phyloP scores from a whole-genome alignment of 2,888 invertebrate genomes.

The Scaptomyza polygonia region DNA sequence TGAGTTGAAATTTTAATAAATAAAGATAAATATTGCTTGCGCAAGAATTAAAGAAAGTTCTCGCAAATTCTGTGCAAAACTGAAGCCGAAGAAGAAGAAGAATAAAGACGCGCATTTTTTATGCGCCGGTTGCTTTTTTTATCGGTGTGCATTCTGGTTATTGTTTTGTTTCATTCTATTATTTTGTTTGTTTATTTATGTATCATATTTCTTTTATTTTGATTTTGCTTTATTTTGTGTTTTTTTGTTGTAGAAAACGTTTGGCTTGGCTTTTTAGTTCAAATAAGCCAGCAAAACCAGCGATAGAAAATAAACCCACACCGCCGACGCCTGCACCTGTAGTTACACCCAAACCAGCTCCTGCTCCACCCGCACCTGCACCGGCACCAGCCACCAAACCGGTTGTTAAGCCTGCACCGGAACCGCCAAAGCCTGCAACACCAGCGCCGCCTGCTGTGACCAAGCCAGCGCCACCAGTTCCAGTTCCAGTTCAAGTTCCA shows the following conservation, averaged over 20 bases:
- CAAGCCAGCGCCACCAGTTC: conserved; percentile 41
- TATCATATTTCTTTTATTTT: conserved; percentile 44
- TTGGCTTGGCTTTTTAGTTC: conserved; percentile 83
- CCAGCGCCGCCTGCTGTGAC: conserved; percentile 3
- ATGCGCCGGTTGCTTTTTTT: conserved; percentile 4
- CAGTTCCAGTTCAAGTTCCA: conserved; percentile 38
- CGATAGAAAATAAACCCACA: conserved; percentile 72
- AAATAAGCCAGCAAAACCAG: conserved; percentile 75
- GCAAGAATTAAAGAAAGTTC: conserved; percentile 13
- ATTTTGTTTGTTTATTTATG: conserved; percentile 40
- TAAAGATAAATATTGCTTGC: neutral
- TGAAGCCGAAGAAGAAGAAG: conserved; percentile 19
- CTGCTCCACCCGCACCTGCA: conserved; percentile 31
- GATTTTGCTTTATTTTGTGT: conserved; percentile 49
- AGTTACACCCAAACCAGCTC: conserved; percentile 38
- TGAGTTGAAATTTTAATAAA: conserved; percentile 19
- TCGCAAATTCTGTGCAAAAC: conserved; percentile 2
- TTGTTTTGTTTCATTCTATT: conserved; percentile 21
- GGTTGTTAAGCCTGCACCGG: conserved; percentile 28
- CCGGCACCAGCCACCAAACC: conserved; percentile 54
- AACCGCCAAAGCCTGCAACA: conserved; percentile 41
- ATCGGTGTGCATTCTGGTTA: conserved; percentile 11
- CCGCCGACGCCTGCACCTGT: conserved; percentile 30
- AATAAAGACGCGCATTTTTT: neutral
- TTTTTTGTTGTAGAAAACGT: conserved; percentile 81